Evolutionary conservation across 2,888 invertebrate genomes (phyloP), one percentile per base, ranked within the genome.

Genomic region (Diaphora mendica): DNA sequence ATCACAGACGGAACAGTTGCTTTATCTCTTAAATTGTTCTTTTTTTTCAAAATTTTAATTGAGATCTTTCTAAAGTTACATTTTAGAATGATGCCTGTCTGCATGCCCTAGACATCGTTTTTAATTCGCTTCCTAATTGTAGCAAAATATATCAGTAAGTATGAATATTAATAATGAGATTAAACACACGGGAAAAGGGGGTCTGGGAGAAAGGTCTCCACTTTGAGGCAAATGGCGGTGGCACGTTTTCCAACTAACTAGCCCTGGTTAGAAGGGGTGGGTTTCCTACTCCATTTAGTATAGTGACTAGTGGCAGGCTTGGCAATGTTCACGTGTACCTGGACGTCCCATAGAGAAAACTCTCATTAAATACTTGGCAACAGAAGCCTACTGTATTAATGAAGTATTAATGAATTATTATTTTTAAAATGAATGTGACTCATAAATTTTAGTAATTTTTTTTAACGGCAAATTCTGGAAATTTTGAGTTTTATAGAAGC

Each of bases 1-100:
- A 76, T 59, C 72, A 76, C 72, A 72, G 80, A 76, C 73, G 76
- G 59, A 72, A 72, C 72, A 70, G 72, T 74, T 74, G 75, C 70
- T 26, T 77, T 68, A 42, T 64, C 65, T 67, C 65, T 20, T 26
- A 30, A 70, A 44, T 71, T 69, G 66, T 9, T 48, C 69, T 48
- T 66, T 66, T 23, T 39, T 66, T 69, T 68, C 55, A 26, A 30
- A 51, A 62, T 30, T 39, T 17, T 44, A 17, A 33, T 26, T 64
- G 48, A 64, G 23, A 66, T 13, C 64, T 26, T 51, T 64, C 39
- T 59, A 5, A 65, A 23, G 26, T 65, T 33, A n/a, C 30, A 30
- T 30, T 62, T 1, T 51, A 3, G n/a, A 26, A 42, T 62, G 17
- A 23, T 30, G 30, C 0, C 7, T n/a, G n/a, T n/a, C n/a, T n/a